These are phyloP conservation scores for Etheostoma nigrum DNA, from an alignment of 2,797 vertebrate species.

Conservation along the genomic window DNA sequence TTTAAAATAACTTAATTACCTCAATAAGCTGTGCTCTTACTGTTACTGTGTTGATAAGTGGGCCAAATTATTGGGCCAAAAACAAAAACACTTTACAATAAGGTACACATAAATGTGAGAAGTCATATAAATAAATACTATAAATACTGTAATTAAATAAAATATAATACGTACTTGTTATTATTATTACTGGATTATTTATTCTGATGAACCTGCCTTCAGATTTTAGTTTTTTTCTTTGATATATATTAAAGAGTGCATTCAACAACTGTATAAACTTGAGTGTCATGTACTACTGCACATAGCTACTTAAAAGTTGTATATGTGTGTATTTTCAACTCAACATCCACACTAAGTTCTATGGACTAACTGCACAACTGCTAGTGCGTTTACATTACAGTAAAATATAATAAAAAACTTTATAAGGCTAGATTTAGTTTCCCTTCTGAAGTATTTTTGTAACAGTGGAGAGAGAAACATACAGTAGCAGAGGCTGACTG, in stretches of 20 bases:
- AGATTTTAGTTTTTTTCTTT: background rate
- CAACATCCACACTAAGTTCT: background rate
- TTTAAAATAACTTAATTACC: background rate
- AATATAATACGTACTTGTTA: too few species aligned
- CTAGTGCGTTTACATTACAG: background rate
- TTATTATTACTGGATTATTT: background rate
- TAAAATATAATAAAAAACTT: background rate
- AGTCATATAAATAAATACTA: background rate
- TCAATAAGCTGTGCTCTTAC: background rate
- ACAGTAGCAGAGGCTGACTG: constrained; percentile 1
- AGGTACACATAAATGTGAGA: background rate
- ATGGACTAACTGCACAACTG: background rate
- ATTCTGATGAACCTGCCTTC: background rate
- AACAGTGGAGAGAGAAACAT: constrained; percentile 9
- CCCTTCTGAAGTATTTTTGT: constrained; percentile 29
- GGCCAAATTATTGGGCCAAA: background rate
- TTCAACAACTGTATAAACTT: background rate
- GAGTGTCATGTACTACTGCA: background rate
- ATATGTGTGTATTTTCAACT: background rate
- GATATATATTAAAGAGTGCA: background rate
- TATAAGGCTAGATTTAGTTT: constrained; percentile 3
- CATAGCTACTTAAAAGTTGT: background rate
- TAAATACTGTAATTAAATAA: background rate
- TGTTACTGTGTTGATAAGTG: background rate
- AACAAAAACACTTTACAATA: background rate